These are phyloP conservation scores for Brenthis ino DNA, from an alignment of 2,888 invertebrate species.

Conservation along the genomic window DNA sequence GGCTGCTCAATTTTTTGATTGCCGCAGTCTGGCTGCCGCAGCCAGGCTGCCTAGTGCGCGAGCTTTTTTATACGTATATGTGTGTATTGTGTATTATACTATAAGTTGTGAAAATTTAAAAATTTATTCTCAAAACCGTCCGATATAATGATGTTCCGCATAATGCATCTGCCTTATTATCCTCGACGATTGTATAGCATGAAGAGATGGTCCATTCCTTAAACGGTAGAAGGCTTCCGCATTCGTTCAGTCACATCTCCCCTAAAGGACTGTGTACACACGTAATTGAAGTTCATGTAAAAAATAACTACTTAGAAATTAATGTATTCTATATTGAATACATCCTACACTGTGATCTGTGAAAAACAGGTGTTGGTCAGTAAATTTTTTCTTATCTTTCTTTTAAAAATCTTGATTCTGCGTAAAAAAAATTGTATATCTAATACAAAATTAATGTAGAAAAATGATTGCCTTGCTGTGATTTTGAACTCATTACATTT, in stretches of 20 bases:
- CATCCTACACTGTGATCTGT: background rate
- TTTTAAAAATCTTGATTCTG: no score
- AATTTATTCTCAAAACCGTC: constrained; percentile 32
- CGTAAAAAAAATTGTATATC: no score
- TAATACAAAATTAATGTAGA: no score
- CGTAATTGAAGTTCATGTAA: constrained; percentile 13
- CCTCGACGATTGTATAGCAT: constrained; percentile 37
- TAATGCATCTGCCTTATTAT: constrained; percentile 38
- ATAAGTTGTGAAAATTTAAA: constrained; percentile 23
- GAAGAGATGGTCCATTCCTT: constrained; percentile 40
- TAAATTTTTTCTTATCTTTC: background rate
- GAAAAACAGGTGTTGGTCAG: background rate
- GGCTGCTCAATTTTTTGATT: no score
- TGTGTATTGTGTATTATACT: no score
- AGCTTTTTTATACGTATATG: no score
- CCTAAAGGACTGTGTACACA: constrained; percentile 25
- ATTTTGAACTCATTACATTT: no score
- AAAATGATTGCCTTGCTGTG: no score
- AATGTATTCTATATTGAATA: constrained; percentile 8
- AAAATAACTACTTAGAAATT: constrained; percentile 12
- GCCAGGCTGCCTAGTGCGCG: no score
- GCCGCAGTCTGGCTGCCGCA: no score
- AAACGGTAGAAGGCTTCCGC: constrained; percentile 50
- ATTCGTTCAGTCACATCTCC: constrained; percentile 40
- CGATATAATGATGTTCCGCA: constrained; percentile 38